Conservation (phyloP, 53 echinoderm and acorn worm species). For the Luidia sarsii region DNA sequence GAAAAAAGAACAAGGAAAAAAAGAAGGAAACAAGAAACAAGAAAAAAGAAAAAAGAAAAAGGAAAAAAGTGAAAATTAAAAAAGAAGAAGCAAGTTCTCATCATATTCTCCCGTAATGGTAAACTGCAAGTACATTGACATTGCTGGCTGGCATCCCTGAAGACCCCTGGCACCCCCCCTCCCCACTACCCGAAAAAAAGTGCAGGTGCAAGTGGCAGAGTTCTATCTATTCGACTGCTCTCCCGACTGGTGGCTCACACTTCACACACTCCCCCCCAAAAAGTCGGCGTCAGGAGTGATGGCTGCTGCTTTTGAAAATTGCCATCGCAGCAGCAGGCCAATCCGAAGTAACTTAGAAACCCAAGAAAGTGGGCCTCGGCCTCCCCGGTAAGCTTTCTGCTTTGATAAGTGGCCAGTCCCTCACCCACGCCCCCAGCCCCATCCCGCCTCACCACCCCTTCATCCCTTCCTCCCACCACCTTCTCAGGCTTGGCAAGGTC, state of each 20-base stretch:
- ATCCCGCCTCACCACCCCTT: too few species aligned
- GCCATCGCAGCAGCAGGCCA: conserved; percentile 42
- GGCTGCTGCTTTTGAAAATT: conserved; percentile 19
- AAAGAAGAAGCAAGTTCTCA: background rate
- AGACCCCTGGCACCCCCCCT: too few species aligned
- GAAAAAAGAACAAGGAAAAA: too few species aligned
- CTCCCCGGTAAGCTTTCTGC: conserved; percentile 12
- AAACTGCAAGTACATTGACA: too few species aligned
- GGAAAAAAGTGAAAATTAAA: conserved; percentile 6
- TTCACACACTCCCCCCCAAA: too few species aligned
- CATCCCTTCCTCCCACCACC: too few species aligned
- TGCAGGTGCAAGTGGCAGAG: too few species aligned
- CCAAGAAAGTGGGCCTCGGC: conserved; percentile 26
- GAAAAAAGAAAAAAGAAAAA: background rate
- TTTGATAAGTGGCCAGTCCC: conserved; percentile 37
- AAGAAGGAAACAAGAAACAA: background rate
- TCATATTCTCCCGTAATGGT: conserved; percentile 1
- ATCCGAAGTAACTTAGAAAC: conserved; percentile 34
- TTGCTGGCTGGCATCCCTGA: too few species aligned
- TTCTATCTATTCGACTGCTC: too few species aligned
- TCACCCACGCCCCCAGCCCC: background rate
- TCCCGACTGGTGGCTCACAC: too few species aligned
- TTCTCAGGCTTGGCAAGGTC: conserved; percentile 35
- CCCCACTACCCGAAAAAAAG: too few species aligned
- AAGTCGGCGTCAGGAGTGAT: too few species aligned